A percentile compares a stretch with the other conserved stretches of the same genome.
These are phyloP conservation scores for Rhagologus leucostigma DNA, from an alignment of 2,113 vertebrate genomes.

Conservation along the genomic window DNA sequence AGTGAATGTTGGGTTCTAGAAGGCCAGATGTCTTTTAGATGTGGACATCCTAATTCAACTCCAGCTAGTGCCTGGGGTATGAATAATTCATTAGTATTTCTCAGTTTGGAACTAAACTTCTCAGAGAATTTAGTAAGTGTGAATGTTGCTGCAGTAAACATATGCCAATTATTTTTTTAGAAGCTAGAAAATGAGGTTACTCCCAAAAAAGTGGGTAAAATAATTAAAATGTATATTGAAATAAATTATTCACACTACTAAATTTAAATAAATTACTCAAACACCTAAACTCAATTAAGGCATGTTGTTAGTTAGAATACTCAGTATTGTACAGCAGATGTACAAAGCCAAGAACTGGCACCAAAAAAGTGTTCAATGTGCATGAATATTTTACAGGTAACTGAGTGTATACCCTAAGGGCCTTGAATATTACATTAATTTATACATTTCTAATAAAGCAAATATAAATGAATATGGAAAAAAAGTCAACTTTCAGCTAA, in stretches of 20 bases:
- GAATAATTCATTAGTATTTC: slow-evolving; percentile 59
- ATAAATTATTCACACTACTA: slow-evolving; percentile 72
- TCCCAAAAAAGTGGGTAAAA: slow-evolving; percentile 60
- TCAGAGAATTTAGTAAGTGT: slow-evolving; percentile 47
- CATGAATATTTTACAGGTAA: slow-evolving; percentile 63
- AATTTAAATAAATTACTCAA: slow-evolving; percentile 65
- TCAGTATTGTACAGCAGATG: slow-evolving; percentile 52
- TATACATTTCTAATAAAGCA: slow-evolving; percentile 68
- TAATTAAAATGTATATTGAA: slow-evolving; percentile 75
- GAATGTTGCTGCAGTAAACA: slow-evolving; percentile 60
- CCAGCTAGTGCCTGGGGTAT: background rate
- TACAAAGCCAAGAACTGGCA: slow-evolving; percentile 20
- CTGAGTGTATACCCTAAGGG: slow-evolving; percentile 34
- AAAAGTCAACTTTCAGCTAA: slow-evolving; percentile 31
- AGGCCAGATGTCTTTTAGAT: slow-evolving; percentile 8
- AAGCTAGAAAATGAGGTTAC: slow-evolving; percentile 63
- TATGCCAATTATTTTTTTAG: slow-evolving; percentile 59
- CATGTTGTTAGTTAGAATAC: slow-evolving; percentile 9
- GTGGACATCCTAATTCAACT: slow-evolving; percentile 42
- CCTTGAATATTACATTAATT: slow-evolving; percentile 54
- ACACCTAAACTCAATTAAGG: slow-evolving; percentile 57
- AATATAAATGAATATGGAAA: slow-evolving; percentile 63
- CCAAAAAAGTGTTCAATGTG: slow-evolving; percentile 20
- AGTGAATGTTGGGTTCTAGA: background rate
- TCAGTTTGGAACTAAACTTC: slow-evolving; percentile 57